phyloP scores from a whole-genome alignment of 2,797 vertebrate genomes.

The Megaceryle alcyon region DNA sequence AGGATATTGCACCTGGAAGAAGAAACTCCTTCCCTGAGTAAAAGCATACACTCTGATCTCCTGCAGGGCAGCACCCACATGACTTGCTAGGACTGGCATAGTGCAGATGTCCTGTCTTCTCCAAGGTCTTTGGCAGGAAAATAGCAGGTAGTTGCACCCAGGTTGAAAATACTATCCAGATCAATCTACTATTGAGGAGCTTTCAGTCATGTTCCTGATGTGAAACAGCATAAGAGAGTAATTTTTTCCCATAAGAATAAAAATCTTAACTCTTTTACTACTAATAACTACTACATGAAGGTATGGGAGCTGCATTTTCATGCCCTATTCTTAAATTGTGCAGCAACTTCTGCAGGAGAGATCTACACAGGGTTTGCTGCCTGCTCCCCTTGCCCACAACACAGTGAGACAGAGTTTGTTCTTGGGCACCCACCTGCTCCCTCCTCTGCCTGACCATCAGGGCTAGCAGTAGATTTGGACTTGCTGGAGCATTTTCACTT shows the following conservation, averaged over 20 bases:
- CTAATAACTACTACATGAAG: neutral
- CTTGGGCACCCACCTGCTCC: neutral
- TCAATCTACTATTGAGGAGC: neutral
- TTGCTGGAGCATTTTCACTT: neutral
- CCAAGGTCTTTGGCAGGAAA: neutral
- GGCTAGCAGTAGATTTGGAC: neutral
- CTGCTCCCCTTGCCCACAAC: neutral
- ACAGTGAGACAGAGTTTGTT: fast-evolving
- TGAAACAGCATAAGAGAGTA: neutral
- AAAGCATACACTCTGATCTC: neutral
- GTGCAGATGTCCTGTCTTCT: neutral
- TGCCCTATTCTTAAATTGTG: neutral
- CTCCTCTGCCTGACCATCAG: neutral
- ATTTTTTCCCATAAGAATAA: neutral
- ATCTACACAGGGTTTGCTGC: neutral
- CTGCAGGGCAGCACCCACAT: neutral
- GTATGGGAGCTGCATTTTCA: neutral
- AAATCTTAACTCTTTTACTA: neutral
- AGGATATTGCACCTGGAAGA: neutral
- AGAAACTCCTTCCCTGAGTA: neutral
- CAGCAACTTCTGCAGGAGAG: neutral
- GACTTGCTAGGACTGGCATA: neutral
- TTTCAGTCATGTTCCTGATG: neutral
- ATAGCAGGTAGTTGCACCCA: neutral
- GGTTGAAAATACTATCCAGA: neutral